Base-by-base conservation (phyloP, 2,113 vertebrate species). In the Glareola pratincola region DNA sequence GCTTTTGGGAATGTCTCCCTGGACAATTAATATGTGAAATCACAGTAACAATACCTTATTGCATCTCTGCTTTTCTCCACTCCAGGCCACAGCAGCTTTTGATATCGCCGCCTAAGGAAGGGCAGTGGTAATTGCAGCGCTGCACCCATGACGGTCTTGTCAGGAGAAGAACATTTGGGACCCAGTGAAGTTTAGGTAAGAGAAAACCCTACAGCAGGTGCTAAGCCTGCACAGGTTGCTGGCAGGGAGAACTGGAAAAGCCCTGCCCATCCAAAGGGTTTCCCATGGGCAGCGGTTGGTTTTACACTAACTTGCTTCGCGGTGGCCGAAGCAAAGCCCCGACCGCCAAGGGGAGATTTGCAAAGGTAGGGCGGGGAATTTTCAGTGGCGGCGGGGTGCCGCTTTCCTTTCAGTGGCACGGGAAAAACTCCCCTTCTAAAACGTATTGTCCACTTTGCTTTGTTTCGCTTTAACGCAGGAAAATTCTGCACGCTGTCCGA, bases 21-120 rank as follows among this genome's bases (percentile, higher is more conserved):
- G 16, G 74, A 53, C 9, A 85, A 18, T 8, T 12, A 67, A 20
- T 15, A 81, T 1, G 1, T 51, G 53, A 81, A 53, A 63, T 73
- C 43, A 20, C 1, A 77, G 24, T 23, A 43, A 24, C 2, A n/a
- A 48, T 45, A 16, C 1, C 4, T 37, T 48, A 48, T 6, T 47
- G 23, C 11, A 27, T 39, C 11, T 39, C n/a, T 26, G 43, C 11
- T 45, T 62, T 72, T 57, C 54, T 88, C n/a, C 26, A 7, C 12
- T n/a, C n/a, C n/a, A 48, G 41, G 23, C 37, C 47, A 62, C 45
- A 74, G 68, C 32, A 74, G 84, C 41, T 87, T 45, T 67, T 21
- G 75, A 14, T 18, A 12, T 20, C 0, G 0, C 4, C 2, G 0
- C 1, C 0, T 48, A 24, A 86, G 43, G 14, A 30, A 26, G 17